Base-by-base conservation (phyloP, 2,797 vertebrate species). In the Microchirus variegatus region DNA sequence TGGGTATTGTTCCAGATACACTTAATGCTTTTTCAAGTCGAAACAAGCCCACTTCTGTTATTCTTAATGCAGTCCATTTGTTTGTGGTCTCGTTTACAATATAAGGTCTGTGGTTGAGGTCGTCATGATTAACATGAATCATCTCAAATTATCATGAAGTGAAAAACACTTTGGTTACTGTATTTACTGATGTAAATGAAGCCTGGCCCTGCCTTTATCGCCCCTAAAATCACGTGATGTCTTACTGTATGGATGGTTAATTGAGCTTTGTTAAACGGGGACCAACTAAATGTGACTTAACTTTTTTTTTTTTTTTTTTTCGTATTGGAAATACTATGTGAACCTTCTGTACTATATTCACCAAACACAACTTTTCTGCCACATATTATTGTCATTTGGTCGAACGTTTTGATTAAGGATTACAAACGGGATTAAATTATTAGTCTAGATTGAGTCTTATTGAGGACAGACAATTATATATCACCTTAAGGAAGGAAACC, bases 211-310 rank as follows among this genome's bases (percentile, higher is more conserved):
- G 67, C 64, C 76, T 84, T 70, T 52, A 40, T 53, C 45, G 16
- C 12, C 49, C 45, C 53, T 42, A 63, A 3, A 73, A 72, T 75
- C 79, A 71, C 69, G 15, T 17, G 0, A 74, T 77, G 76, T 88
- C 78, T 84, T 82, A 82, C 56, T 53, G 46, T 65, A 43, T 60
- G 43, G 63, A 61, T 43, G 19, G 13, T 48, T 53, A 15, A 44
- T 67, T 57, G 49, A 0, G 7, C 41, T 52, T 62, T 40, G 36
- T 59, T 35, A 67, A 31, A 67, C 38, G 5, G 37, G 53, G 59
- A 71, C 70, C 56, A 59, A 46, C 50, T 57, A 17, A 70, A 51
- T 52, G 38, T 61, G 43, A 51, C 41, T 42, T 41, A 12, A 14
- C 14, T 41, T 41, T 41, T 41, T 41, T 41, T 59, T 61, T 53